Base-by-base conservation (phyloP, 2,888 invertebrate genomes). In the Epistrophe grossulariae region DNA sequence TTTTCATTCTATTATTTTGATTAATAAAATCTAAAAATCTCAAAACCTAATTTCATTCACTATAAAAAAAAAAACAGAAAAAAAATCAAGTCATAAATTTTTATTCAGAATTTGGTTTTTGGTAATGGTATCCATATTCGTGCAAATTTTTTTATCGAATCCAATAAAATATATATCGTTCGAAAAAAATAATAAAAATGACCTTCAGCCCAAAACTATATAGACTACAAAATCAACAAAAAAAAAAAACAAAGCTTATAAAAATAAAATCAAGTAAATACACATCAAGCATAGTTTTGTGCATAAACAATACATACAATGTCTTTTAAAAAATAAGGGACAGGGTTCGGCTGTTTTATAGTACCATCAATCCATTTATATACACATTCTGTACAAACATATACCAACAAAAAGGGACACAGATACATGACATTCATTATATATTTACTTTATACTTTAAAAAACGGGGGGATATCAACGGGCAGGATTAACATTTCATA, bases 351-450 rank as follows among this genome's bases (percentile, higher is more conserved):
- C 57, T 62, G 72, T 76, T 84, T 70, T 40, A 68, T 50, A 77
- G 80, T 73, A 84, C 73, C 76, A 84, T 77, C 68, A 68, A 84
- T 77, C 72, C 70, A 83, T 71, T 79, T 77, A 83, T 83, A 71
- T 84, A 80, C 68, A 79, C 62, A 79, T 72, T 88, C 84, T 59
- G 59, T 77, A 88, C 80, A 88, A 88, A 88, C 82, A 80, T 88
- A 73, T 80, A 79, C 84, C 74, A 87, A n/a, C n/a, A 24, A 81
- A 81, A 79, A 62, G 71, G 79, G 76, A 83, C 66, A 87, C 74
- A 76, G 52, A 76, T 76, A 87, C 48, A 87, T 68, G 70, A 78
- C 52, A 78, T 55, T 70, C 72, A 76, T 50, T 45, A 24, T 24
- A 24, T 24, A 2, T 24, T 24, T 24, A 24, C 24, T 52, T 5